Base-by-base conservation (phyloP, 2,113 vertebrate genomes). In the Thamnaconus septentrionalis region DNA sequence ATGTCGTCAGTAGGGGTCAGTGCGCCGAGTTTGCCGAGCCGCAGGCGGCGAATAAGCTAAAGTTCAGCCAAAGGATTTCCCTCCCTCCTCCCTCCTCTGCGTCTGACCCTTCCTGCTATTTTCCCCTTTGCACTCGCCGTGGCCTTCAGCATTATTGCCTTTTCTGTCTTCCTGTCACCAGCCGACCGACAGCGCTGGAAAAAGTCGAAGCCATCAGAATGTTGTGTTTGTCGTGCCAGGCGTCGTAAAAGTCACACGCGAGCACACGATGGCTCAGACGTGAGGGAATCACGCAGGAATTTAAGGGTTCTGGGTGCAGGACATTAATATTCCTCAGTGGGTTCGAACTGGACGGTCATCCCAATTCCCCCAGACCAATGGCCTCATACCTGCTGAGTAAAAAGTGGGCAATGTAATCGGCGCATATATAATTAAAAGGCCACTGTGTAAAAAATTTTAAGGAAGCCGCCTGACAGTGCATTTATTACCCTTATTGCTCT, bases 271-370 rank as follows among this genome's bases (percentile, higher is more conserved):
- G 64, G 74, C 44, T 66, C 42, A 87, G 87, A 87, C 87, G 57
- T 88, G 72, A 87, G 85, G 65, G 78, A 81, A 87, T 66, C 64
- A 0, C 69, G 11, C 53, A 77, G 84, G 79, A 87, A 89, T 89
- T 85, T 52, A 61, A 56, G 43, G 59, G 78, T 64, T 65, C 18
- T 31, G 18, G 18, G 18, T 69, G 65, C 73, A 18, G 64, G 72
- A 75, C 54, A 76, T 68, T 78, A 72, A 44, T 71, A 75, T 72
- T 83, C 58, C 82, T 82, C 59, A 71, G 52, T 31, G 18, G 48
- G 62, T 69, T 73, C 40, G 46, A 8, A 74, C 66, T 58, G 53
- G 41, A 72, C 69, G 73, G 71, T 75, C 66, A 65, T 82, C 58
- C 61, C 56, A 12, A 56, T 55, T 51, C 42, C 54, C 53, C 62